Conservation (phyloP, 2,888 invertebrate genomes). For the Drosophila lacicola region DNA sequence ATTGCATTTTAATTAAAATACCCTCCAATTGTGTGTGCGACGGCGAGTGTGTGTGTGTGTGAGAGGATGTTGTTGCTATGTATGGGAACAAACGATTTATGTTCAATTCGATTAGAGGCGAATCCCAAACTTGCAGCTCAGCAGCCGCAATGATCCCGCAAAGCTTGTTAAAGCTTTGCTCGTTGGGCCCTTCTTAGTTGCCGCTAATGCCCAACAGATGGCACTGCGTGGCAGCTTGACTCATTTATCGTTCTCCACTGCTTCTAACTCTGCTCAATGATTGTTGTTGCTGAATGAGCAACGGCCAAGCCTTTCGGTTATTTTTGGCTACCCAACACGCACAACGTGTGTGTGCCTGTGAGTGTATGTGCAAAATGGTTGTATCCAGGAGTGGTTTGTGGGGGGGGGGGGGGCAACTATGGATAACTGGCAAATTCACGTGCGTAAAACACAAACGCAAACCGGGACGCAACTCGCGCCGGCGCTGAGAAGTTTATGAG, state of each 20-base stretch:
- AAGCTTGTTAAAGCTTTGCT: constrained; percentile 61
- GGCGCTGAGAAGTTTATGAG: constrained; percentile 53
- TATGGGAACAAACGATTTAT: constrained; percentile 36
- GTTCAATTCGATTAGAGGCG: constrained; percentile 23
- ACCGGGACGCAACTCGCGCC: constrained; percentile 32
- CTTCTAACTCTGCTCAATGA: constrained; percentile 43
- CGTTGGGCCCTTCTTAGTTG: constrained; percentile 48
- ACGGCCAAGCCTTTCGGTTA: constrained; percentile 50
- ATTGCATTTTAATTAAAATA: constrained; percentile 59
- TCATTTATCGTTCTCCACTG: constrained; percentile 33
- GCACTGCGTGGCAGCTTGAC: constrained; percentile 37
- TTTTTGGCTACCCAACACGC: constrained; percentile 34
- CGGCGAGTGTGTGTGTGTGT: constrained; percentile 12
- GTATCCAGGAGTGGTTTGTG: not conserved
- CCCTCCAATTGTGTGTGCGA: constrained; percentile 12
- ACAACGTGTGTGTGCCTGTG: not conserved
- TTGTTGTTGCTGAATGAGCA: constrained; percentile 20
- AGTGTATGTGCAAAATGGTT: not conserved
- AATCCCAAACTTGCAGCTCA: constrained; percentile 15
- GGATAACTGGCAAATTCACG: constrained; percentile 12
- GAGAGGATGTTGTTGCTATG: constrained; percentile 54
- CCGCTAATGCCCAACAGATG: constrained; percentile 67
- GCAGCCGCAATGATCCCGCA: constrained; percentile 56
- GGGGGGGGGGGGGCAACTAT: not conserved
- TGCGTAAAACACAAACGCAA: constrained; percentile 18